Evolutionary conservation across 2,797 vertebrate species (phyloP).

Genomic region (Callimico goeldii): DNA sequence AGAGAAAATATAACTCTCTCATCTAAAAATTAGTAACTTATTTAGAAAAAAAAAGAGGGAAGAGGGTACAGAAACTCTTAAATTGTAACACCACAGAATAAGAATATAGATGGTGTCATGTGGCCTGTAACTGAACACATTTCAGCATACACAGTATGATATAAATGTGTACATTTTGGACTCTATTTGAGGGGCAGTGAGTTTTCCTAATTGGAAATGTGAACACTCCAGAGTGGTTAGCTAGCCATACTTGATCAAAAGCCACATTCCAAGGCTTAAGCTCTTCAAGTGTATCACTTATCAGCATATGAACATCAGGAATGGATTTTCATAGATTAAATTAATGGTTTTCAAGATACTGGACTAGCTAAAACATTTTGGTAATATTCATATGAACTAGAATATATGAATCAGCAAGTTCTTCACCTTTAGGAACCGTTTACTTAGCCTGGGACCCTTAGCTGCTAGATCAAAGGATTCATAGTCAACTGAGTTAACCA

Average conservation of each 20-base stretch:
- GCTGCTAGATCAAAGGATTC: not conserved
- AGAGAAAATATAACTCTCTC: not conserved
- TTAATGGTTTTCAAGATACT: not conserved
- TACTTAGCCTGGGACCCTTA: not conserved
- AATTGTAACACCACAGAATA: not conserved
- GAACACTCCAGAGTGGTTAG: not conserved
- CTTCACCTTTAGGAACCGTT: not conserved
- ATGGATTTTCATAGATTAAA: conserved; percentile 9
- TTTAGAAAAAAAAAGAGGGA: not conserved
- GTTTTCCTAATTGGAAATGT: not conserved
- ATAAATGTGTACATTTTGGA: not conserved
- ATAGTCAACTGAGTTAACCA: not conserved
- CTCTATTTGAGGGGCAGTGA: not conserved
- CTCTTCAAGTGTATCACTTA: not conserved
- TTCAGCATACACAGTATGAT: not conserved
- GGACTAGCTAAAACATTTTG: not conserved
- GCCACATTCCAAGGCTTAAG: not conserved
- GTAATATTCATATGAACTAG: not conserved
- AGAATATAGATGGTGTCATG: not conserved
- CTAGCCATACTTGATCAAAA: not conserved
- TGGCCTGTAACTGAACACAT: not conserved
- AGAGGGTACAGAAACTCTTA: not conserved
- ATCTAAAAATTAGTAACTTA: not conserved
- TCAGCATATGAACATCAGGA: not conserved
- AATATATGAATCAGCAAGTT: not conserved